These are phyloP conservation scores for Mus pahari DNA, from an alignment of 2,113 vertebrate species.

Conservation along the genomic window DNA sequence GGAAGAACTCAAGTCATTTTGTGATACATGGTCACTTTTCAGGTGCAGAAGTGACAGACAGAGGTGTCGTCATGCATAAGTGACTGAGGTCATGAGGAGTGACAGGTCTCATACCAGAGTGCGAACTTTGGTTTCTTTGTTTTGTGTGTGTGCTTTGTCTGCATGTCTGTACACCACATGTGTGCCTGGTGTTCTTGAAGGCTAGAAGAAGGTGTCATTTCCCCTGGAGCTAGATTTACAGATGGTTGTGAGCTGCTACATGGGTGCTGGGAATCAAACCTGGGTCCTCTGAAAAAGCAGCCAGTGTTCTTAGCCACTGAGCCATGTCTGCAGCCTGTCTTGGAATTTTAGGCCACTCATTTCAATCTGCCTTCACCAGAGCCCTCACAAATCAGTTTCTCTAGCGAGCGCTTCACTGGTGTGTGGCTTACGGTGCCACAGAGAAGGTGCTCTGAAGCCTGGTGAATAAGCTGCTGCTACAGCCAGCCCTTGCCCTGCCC, in stretches of 20 bases:
- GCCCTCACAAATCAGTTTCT: conserved; percentile 59
- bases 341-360: conserved; percentile 47
- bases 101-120: too few relatives aligned
- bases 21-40: background rate
- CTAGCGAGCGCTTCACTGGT: conserved; percentile 54
- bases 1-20: too few relatives aligned
- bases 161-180: background rate
- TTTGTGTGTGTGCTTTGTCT: background rate
- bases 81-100: background rate
- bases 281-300: background rate
- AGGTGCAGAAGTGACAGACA: background rate
- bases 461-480: background rate
- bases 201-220: background rate
- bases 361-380: conserved; percentile 49
- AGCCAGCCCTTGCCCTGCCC: background rate
- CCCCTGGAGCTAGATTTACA: background rate
- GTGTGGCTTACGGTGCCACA: conserved; percentile 54
- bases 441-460: background rate
- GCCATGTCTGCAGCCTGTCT: background rate
- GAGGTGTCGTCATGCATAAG: background rate
- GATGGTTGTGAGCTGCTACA: background rate
- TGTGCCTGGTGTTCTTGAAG: background rate
- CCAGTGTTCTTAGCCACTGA: background rate
- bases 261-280: background rate
- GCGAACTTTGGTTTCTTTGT: background rate